Percentiles rank a stretch among this genome's conserved stretches.
Evolutionary conservation across 2,113 vertebrate species (phyloP).

Genomic region (Peromyscus polionotus): DNA sequence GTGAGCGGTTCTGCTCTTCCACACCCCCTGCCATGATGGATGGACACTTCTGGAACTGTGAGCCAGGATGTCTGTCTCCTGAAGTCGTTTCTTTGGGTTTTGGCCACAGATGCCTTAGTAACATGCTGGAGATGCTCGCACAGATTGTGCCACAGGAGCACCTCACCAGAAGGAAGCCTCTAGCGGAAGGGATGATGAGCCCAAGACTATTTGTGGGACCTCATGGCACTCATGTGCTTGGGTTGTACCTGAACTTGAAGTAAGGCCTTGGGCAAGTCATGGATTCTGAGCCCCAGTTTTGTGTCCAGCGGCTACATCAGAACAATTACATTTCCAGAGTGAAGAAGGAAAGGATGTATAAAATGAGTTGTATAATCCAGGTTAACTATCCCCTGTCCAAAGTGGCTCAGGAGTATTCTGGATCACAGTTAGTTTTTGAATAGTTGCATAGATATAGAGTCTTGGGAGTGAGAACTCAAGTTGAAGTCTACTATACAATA

Average conservation of each 20-base stretch:
- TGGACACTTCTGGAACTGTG: neutral
- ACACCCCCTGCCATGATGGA: no score
- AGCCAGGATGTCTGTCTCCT: neutral
- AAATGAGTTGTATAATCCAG: neutral
- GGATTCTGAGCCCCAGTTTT: neutral
- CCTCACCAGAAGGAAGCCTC: neutral
- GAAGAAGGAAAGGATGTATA: neutral
- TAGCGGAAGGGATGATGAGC: neutral
- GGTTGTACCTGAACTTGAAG: neutral
- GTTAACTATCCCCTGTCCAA: neutral
- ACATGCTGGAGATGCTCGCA: neutral
- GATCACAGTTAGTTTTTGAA: neutral
- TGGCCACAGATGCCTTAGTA: neutral
- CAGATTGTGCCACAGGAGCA: neutral
- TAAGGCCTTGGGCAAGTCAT: neutral
- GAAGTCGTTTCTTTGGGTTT: neutral
- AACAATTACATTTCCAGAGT: neutral
- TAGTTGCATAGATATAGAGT: neutral
- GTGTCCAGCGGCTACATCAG: neutral
- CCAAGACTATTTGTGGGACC: neutral
- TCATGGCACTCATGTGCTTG: neutral
- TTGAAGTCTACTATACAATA: neutral
- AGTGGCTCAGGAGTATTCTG: neutral
- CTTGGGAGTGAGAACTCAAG: neutral
- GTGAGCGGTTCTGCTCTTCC: neutral